Evolutionary conservation across 2,797 vertebrate genomes (phyloP), one percentile per base, ranked within the genome.

Genomic region (Percopsis omiscomaycus): DNA sequence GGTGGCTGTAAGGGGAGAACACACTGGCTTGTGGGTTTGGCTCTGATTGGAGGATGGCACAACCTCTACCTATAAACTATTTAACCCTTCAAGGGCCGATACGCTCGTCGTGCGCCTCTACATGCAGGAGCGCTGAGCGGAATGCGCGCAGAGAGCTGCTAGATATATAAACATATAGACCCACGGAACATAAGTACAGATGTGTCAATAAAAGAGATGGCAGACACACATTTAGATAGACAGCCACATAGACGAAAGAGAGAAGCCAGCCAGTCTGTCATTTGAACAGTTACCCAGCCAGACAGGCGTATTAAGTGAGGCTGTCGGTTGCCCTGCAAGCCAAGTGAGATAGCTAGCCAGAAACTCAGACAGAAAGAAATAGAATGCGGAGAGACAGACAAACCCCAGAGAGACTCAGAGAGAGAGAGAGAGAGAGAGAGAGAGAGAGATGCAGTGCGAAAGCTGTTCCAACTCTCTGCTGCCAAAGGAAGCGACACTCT

Each of bases 1-100:
- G 73, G 77, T 83, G 77, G 71, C 71, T 86, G 85, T 85, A 85
- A 89, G 55, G 66, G 78, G 83, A 90, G 83, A 87, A 64, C 30
- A 5, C 53, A 15, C 52, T 64, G 63, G 68, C 80, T 84, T 16
- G 4, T 61, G 71, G 84, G 80, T 75, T 79, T 72, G 75, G 82
- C 70, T 82, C 65, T 66, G 70, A 65, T 56, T 75, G 70, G 45
- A 54, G 57, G 73, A 77, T 86, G 79, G 78, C 78, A 77, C 64
- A 14, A 61, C 66, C 69, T 70, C 61, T 44, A 58, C 50, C 66
- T 73, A 78, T 67, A 63, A 61, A 78, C 73, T 80, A 73, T 64
- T 75, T 59, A 68, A 71, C 69, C 52, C 61, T 68, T 82, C 64
- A 63, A 75, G 64, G 72, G 82, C 80, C 68, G 53, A 29, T 3